Evolutionary conservation across 1,140 invertebrate genomes (phyloP).

Genomic region (Belonocnema kinseyi): DNA sequence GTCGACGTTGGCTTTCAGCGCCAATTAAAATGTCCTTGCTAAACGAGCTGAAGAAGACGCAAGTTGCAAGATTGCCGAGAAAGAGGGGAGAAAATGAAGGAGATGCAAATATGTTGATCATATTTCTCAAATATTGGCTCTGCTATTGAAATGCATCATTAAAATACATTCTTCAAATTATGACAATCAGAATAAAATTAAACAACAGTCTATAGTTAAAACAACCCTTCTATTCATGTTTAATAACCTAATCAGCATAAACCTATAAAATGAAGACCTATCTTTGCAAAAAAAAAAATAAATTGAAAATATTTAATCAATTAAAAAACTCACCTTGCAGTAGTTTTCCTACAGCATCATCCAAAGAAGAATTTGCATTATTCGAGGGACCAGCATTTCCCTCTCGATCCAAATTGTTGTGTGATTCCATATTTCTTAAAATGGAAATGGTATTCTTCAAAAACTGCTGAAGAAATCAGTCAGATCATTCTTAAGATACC

Average conservation of each 20-base stretch:
- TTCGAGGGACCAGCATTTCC: constrained; percentile 60
- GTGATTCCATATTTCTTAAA: constrained; percentile 56
- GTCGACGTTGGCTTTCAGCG: constrained; percentile 65
- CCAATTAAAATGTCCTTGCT: constrained; percentile 67
- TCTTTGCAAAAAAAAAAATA: not conserved
- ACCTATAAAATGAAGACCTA: no score
- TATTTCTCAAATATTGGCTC: constrained; percentile 20
- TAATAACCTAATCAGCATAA: no score
- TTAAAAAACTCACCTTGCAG: constrained; percentile 65
- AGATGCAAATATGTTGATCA: constrained; percentile 30
- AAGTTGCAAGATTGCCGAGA: constrained; percentile 27
- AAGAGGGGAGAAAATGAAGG: constrained; percentile 31
- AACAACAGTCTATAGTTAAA: not conserved
- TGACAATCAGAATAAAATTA: not conserved
- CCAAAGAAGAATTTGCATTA: constrained; percentile 60
- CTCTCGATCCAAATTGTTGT: constrained; percentile 53
- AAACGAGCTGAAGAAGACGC: constrained; percentile 47
- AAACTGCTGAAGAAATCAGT: constrained; percentile 23
- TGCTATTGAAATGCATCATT: not conserved
- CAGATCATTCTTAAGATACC: not conserved
- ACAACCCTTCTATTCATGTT: no score
- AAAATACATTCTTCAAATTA: not conserved
- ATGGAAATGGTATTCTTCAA: not conserved
- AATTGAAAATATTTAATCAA: not conserved
- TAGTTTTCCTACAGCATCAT: constrained; percentile 72